Percentiles rank a stretch among this genome's conserved stretches.
phyloP scores from a whole-genome alignment of 2,113 vertebrate species.

The Myocastor coypus region DNA sequence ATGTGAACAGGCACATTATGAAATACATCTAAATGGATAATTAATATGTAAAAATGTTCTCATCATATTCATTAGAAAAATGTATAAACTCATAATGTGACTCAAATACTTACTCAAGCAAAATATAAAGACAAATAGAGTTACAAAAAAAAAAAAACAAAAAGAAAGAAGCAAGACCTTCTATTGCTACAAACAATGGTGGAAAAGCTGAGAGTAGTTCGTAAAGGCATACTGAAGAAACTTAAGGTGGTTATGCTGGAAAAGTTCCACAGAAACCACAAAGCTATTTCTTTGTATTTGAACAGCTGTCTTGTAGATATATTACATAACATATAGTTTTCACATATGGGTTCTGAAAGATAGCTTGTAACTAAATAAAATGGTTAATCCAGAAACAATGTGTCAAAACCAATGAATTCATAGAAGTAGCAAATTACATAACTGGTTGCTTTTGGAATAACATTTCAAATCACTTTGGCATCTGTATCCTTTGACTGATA shows the following conservation, averaged over 20 bases:
- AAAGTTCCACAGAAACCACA: background rate
- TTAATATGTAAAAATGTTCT: background rate
- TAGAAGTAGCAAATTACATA: background rate
- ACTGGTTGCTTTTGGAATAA: background rate
- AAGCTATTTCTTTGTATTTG: background rate
- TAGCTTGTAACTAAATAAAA: background rate
- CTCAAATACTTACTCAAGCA: background rate
- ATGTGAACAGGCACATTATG: background rate
- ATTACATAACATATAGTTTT: slow-evolving; percentile 10
- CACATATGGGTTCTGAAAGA: background rate
- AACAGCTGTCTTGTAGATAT: background rate
- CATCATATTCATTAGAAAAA: background rate
- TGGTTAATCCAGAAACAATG: background rate
- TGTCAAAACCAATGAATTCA: background rate
- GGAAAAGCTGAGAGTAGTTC: no score
- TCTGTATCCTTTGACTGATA: background rate
- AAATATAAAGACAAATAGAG: background rate
- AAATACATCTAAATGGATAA: background rate
- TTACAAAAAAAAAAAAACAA: no score
- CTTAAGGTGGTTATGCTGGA: background rate
- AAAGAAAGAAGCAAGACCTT: background rate
- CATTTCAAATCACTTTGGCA: background rate
- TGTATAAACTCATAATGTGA: background rate
- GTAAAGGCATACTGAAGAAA: background rate
- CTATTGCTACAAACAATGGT: background rate